phyloP scores from a whole-genome alignment of 2,888 invertebrate species.

The Villa cingulata region DNA sequence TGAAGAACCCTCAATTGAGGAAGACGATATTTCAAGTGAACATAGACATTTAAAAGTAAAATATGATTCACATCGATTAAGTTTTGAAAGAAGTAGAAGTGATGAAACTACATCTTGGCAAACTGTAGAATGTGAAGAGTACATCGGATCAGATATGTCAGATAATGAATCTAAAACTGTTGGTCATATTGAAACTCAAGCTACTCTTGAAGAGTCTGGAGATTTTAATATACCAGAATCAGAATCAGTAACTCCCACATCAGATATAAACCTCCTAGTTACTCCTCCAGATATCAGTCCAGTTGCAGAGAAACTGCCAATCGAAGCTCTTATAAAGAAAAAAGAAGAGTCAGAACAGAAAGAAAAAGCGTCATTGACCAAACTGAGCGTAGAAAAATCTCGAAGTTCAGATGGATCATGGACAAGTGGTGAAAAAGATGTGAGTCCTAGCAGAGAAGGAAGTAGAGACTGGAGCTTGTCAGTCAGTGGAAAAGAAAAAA shows the following conservation, averaged over 20 bases:
- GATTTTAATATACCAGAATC: conserved; percentile 39
- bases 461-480: conserved; percentile 40
- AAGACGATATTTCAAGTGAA: conserved; percentile 26
- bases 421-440: conserved; percentile 64
- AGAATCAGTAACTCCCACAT: conserved; percentile 31
- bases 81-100: conserved; percentile 42
- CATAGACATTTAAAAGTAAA: conserved; percentile 30
- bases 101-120: conserved; percentile 57
- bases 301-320: conserved; percentile 38
- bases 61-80: conserved; percentile 28
- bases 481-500: conserved; percentile 43
- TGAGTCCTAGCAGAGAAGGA: conserved; percentile 40
- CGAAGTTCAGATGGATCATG: conserved; percentile 69
- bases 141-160: conserved; percentile 48
- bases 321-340: conserved; percentile 28
- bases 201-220: conserved; percentile 47
- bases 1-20: conserved; percentile 34
- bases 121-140: conserved; percentile 53
- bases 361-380: conserved; percentile 25
- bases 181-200: conserved; percentile 39
- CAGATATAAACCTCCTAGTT: conserved; percentile 40
- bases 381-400: conserved; percentile 54
- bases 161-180: conserved; percentile 37
- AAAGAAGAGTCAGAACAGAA: conserved; percentile 4
- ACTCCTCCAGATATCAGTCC: conserved; percentile 50